Percentiles rank a stretch among this genome's conserved stretches.
Conservation (phyloP, 2,888 invertebrate genomes). For the Tinea pellionella region DNA sequence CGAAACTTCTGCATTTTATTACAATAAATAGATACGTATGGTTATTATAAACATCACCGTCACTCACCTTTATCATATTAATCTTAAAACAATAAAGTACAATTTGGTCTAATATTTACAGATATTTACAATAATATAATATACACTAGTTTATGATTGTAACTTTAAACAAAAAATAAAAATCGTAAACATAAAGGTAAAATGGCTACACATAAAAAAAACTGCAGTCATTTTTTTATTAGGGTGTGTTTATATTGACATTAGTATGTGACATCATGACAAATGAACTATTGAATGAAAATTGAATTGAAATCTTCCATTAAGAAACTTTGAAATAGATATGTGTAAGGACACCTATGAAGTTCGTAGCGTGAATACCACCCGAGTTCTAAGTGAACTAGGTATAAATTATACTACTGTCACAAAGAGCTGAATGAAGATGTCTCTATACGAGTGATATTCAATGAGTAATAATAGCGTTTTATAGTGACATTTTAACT, state of each 20-base stretch:
- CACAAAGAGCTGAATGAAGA: constrained; percentile 56
- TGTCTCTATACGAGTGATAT: constrained; percentile 36
- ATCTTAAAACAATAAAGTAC: too few species aligned
- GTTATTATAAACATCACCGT: background rate
- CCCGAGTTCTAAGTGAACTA: constrained; percentile 27
- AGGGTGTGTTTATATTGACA: background rate
- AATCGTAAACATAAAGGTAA: too few species aligned
- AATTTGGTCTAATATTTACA: too few species aligned
- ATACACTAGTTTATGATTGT: too few species aligned
- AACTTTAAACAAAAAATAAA: too few species aligned
- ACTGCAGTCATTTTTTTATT: too few species aligned
- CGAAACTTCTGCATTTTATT: constrained; percentile 4
- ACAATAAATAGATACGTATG: background rate
- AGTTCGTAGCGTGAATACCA: constrained; percentile 37
- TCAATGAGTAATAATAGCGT: constrained; percentile 48
- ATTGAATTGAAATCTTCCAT: too few species aligned
- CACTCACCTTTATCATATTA: too few species aligned
- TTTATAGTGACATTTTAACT: constrained; percentile 31
- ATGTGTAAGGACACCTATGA: background rate
- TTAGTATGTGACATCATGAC: background rate
- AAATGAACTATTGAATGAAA: background rate
- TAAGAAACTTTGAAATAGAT: too few species aligned
- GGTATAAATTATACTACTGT: constrained; percentile 56
- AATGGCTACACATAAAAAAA: too few species aligned
- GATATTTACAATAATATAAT: too few species aligned